Base-by-base conservation (phyloP, 37 sponge, comb jelly and placozoan species). In the Cladorhizidae sp. region DNA sequence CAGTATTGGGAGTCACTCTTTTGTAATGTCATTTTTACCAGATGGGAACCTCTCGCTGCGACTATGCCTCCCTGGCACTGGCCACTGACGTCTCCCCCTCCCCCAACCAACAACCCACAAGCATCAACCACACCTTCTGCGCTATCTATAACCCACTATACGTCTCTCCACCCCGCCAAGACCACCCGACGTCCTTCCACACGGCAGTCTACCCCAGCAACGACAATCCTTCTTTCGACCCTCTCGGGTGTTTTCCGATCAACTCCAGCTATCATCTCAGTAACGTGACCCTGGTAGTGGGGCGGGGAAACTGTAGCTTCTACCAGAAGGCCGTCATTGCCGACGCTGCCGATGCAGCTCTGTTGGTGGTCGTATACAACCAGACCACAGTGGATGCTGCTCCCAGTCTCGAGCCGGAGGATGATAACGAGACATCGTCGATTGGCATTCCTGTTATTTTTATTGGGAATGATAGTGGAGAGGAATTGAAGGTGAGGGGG, bases 241-340 rank as follows among this genome's bases (percentile, higher is more conserved):
- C 63, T 14, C 38, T 23, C 1, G 77, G 77, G 38, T 76, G 77
- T 20, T 21, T 64, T 26, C n/a, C 22, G 5, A 45, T 65, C 65
- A 29, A 29, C 65, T 35, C 33, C 15, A 35, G 35, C 32, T 11
- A 28, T 26, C 17, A 65, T 26, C 33, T 29, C 26, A 35, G 31
- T 37, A 57, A 57, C 2, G 33, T 14, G 49, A 25, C 80, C 41
- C 35, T 79, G 6, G 15, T 77, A 21, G 68, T 67, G 41, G 23
- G 23, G 20, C 62, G 88, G 8, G 88, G 88, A 23, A 78, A 78
- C 38, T 88, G 88, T 37, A 70, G 73, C 21, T 88, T 78, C 55
- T 78, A 63, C 32, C 26, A 71, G 42, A 88, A 88, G 42, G 78
- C 84, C 0, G 0, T 73, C 0, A n/a, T 54, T 1, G 79, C 85